Evolutionary conservation across 2,888 invertebrate species (phyloP).

Genomic region (Busseola fusca): DNA sequence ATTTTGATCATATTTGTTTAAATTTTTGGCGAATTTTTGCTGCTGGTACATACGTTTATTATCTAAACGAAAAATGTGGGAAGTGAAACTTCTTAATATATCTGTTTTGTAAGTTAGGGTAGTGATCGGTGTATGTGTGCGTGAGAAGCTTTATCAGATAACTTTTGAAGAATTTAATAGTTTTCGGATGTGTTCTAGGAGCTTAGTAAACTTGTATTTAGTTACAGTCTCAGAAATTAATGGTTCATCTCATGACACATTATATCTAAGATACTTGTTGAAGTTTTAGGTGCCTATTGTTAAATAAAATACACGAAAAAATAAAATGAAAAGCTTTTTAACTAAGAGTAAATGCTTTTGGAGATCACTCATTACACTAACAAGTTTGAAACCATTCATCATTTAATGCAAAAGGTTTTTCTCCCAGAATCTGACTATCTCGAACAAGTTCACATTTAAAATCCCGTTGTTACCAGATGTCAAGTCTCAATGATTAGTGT

Average conservation of each 20-base stretch:
- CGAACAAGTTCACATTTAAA: not conserved
- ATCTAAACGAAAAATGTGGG: not conserved
- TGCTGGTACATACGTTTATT: too few species aligned
- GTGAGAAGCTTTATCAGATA: constrained; percentile 43
- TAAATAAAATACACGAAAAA: not conserved
- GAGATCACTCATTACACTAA: not conserved
- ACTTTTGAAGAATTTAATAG: constrained; percentile 50
- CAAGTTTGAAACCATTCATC: not conserved
- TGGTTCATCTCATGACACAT: not conserved
- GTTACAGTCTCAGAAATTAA: constrained; percentile 6
- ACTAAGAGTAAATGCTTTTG: not conserved
- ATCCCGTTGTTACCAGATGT: not conserved
- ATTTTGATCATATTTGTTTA: too few species aligned
- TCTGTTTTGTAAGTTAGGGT: constrained; percentile 1
- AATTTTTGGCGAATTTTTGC: not conserved
- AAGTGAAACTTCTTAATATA: constrained; percentile 18
- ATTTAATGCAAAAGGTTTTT: too few species aligned
- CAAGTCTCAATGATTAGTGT: not conserved
- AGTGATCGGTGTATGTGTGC: constrained; percentile 28
- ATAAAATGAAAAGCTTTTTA: not conserved
- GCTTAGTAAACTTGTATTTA: constrained; percentile 3
- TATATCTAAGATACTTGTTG: not conserved
- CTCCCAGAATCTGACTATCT: not conserved
- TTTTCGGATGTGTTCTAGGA: constrained; percentile 34
- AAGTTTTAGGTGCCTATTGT: not conserved